Evolutionary conservation across 2,888 invertebrate genomes (phyloP), one percentile per base, ranked within the genome.

Genomic region (Eulithis prunata): DNA sequence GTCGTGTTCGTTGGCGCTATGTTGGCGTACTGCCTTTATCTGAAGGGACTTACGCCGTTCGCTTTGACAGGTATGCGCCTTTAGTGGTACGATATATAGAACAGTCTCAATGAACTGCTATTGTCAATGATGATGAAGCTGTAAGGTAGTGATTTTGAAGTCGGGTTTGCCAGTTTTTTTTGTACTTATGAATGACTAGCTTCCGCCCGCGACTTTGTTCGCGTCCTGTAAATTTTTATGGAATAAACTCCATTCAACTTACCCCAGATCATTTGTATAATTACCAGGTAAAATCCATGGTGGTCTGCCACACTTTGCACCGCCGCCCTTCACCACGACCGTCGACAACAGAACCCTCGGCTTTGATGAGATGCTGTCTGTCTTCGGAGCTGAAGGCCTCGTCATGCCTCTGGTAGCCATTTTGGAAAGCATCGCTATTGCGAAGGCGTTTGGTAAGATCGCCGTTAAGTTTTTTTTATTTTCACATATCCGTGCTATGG

Each of bases 391-490:
- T 0, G 95, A 95, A 28, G 85, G 95, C 0, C 86, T 94, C 7
- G 95, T 96, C n/a, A 94, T 96, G 82, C 96, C 97, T 0, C 81
- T 97, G 3, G 95, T 97, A 4, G 95, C 96, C 2, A 94, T 97
- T 71, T 82, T 97, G 66, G 97, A 97, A 83, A 95, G 94, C 75
- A 94, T 97, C 53, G 96, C 96, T 0, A 96, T 97, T 45, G 95
- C 96, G 2, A 96, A 96, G 81, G 95, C 96, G 2, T 97, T 97
- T 77, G 95, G 96, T 96, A 85, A 94, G 82, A 70, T 8, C 7
- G 1, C 8, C 8, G 2, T 21, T 21, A 21, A 21, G 21, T 21
- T 2, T 21, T 21, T 21, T 21, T 21, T 21, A 21, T 2, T 21
- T 21, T 21, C 21, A 21, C 21, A 21, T 21, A 21, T 21, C 21